These are phyloP conservation scores for Herminia tarsipennalis DNA, from an alignment of 2,888 invertebrate species.

Conservation along the genomic window DNA sequence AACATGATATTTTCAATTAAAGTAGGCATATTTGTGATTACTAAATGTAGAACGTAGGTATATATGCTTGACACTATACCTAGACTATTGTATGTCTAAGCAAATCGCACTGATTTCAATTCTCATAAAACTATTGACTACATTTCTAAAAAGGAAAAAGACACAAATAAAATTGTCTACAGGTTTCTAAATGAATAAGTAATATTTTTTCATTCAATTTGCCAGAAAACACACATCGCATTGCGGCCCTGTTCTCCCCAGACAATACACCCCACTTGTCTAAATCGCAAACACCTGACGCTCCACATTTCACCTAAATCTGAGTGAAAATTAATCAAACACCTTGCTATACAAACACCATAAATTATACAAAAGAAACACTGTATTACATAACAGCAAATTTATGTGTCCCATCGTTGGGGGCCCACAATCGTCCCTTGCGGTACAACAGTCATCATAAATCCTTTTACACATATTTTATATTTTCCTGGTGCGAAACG, in stretches of 20 bases:
- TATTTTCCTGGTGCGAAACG: conserved; percentile 54
- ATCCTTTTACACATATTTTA: conserved; percentile 56
- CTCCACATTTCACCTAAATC: conserved; percentile 16
- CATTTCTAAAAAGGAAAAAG: background rate
- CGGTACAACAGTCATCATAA: conserved; percentile 30
- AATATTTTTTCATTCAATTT: too few relatives aligned
- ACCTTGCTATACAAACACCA: conserved; percentile 30
- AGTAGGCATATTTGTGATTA: too few relatives aligned
- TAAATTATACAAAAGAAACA: conserved; percentile 43
- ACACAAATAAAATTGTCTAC: too few relatives aligned
- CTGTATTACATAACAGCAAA: conserved; percentile 36
- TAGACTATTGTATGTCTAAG: too few relatives aligned
- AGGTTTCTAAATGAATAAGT: too few relatives aligned
- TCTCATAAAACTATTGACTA: background rate
- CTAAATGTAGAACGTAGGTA: too few relatives aligned
- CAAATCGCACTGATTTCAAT: background rate
- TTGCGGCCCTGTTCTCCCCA: too few relatives aligned
- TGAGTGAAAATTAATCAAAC: conserved; percentile 37
- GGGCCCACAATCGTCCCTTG: conserved; percentile 36
- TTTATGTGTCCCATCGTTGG: conserved; percentile 37
- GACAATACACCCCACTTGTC: too few relatives aligned
- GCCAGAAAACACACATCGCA: too few relatives aligned
- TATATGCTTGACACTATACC: too few relatives aligned
- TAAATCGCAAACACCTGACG: too few relatives aligned
- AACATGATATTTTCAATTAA: too few relatives aligned